Evolutionary conservation across 2,888 invertebrate species (phyloP).

Genomic region (Parnassius mnemosyne): DNA sequence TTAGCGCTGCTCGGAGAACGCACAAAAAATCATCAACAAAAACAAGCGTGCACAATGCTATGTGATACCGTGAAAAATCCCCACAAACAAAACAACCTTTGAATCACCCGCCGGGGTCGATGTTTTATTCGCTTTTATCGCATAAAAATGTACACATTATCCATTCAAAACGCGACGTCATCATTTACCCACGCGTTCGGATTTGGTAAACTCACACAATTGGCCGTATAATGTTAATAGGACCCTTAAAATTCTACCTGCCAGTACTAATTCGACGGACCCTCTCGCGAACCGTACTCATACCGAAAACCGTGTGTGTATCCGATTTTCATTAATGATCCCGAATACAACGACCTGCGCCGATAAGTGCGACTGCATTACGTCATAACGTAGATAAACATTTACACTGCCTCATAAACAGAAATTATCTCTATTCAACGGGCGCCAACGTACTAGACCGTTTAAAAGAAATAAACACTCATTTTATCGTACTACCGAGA

Average conservation of each 20-base stretch:
- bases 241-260: conserved; percentile 38
- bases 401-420: conserved; percentile 11
- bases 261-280: conserved; percentile 33
- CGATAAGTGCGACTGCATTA: conserved; percentile 6
- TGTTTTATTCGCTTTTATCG: conserved; percentile 42
- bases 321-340: conserved; percentile 18
- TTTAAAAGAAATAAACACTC: conserved; percentile 51
- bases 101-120: conserved; percentile 37
- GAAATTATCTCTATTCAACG: conserved; percentile 29
- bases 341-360: conserved; percentile 16
- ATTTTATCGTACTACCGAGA: conserved; percentile 46
- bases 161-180: conserved; percentile 46
- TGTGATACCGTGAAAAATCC: conserved; percentile 62
- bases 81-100: conserved; percentile 59
- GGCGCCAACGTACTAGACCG: conserved; percentile 39
- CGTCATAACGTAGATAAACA: conserved; percentile 2
- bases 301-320: not conserved
- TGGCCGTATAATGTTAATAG: conserved; percentile 52
- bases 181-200: conserved; percentile 42
- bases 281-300: conserved; percentile 25
- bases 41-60: conserved; percentile 54
- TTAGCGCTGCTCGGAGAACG: conserved; percentile 45
- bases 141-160: conserved; percentile 47
- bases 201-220: conserved; percentile 43
- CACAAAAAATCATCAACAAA: conserved; percentile 48